Evolutionary conservation across 1,140 invertebrate species (phyloP), one percentile per base, ranked within the genome.

Genomic region (Drosophila guanche): DNA sequence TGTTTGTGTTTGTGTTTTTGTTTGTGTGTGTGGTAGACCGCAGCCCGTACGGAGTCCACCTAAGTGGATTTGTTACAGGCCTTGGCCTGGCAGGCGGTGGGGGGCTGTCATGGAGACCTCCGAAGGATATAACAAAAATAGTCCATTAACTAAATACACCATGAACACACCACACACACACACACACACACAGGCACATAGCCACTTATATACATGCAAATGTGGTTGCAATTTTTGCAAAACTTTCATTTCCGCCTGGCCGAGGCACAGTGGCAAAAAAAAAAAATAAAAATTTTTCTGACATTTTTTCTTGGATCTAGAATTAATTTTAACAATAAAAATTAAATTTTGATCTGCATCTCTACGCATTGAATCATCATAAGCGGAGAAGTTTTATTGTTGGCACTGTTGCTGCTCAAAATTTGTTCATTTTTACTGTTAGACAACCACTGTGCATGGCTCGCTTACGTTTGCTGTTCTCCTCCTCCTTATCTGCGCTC

Each of bases 141-240:
- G 73, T 88, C 74, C 81, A 86, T 88, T 86, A 78, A 71, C 72
- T 80, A 79, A 85, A 79, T 79, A 60, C 72, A 67, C 60, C 65
- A 53, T 47, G 41, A 59, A 59, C 54, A 46, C 65, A 43, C 46
- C 47, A 22, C 41, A 47, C 29, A 51, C 45, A 50, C 23, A 41
- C 16, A 41, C 14, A 3, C 12, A 67, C 29, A 56, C 37, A 10
- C 37, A 62, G 5, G 4, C 14, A 37, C 37, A 25, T 10, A 12
- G 23, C 20, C 40, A 14, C 16, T 14, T 20, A 45, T 16, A 5
- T 27, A 67, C 61, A 74, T 75, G 72, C 72, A 67, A 67, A 75
- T 75, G 61, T 41, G 61, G 61, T 57, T 75, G 72, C 66, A 65
- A 65, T 79, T 70, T 37, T 43, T 46, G 71, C 50, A 84, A 77